phyloP scores from a whole-genome alignment of 2,113 vertebrate species.

The Haemorhous mexicanus region DNA sequence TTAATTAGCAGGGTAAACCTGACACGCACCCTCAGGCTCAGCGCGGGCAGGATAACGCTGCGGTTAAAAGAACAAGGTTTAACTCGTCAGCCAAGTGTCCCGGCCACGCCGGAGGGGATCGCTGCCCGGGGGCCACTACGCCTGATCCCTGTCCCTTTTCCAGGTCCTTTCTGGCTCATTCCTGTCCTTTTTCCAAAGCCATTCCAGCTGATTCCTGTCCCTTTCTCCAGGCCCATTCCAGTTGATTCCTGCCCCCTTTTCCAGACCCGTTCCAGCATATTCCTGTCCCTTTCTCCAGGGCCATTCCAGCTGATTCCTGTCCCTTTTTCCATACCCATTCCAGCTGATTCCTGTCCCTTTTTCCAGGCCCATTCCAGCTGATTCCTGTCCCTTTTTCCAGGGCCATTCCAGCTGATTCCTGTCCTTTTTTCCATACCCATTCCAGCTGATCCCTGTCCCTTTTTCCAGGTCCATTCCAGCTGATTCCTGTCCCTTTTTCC shows the following conservation, averaged over 20 bases:
- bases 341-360: accelerated
- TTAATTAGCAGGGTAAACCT: background rate
- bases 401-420: accelerated
- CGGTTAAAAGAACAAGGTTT: background rate
- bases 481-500: accelerated
- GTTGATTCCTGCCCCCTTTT: accelerated
- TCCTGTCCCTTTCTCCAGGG: accelerated
- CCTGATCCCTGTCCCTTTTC: background rate
- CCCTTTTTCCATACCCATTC: background rate
- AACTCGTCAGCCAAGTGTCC: accelerated
- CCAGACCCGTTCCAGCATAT: accelerated
- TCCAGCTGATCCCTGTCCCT: accelerated
- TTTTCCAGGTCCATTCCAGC: accelerated
- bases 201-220: background rate
- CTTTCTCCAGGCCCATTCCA: accelerated
- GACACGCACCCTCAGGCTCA: background rate
- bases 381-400: background rate
- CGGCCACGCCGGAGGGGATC: background rate
- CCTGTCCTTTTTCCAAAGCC: background rate
- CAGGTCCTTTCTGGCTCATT: accelerated
- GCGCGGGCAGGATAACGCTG: background rate
- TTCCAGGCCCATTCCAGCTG: accelerated
- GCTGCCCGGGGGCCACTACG: background rate
- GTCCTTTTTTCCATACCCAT: accelerated
- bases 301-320: accelerated